Evolutionary conservation across 2,888 invertebrate species (phyloP).

Genomic region (Ethmia dodecea): DNA sequence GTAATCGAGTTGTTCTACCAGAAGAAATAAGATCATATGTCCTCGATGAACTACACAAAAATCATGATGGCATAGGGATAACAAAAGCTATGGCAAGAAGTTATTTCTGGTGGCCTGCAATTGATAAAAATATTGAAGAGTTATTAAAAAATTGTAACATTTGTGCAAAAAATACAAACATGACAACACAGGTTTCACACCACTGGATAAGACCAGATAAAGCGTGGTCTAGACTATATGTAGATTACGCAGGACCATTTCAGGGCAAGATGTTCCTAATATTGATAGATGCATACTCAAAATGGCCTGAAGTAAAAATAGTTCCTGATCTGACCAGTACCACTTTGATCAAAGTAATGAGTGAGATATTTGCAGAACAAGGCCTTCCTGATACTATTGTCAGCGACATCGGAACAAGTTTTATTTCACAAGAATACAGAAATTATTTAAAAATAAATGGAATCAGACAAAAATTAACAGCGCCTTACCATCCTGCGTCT

Average conservation of each 20-base stretch:
- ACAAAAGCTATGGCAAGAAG: slow-evolving; percentile 11
- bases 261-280: slow-evolving; percentile 16
- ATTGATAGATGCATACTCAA: slow-evolving; percentile 14
- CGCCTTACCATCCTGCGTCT: slow-evolving; percentile 15
- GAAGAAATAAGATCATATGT: slow-evolving; percentile 2
- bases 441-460: slow-evolving; percentile 4
- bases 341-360: slow-evolving; percentile 2
- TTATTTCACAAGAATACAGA: slow-evolving; percentile 3
- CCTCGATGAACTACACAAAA: slow-evolving; percentile 8
- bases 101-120: slow-evolving; percentile 12
- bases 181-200: slow-evolving; percentile 9
- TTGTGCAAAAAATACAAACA: slow-evolving; percentile 7
- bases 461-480: slow-evolving; percentile 7
- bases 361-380: neutral
- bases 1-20: slow-evolving; percentile 9
- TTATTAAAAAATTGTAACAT: neutral
- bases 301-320: slow-evolving; percentile 16
- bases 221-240: slow-evolving; percentile 17
- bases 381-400: neutral
- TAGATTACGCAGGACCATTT: slow-evolving; percentile 19
- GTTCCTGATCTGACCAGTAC: slow-evolving; percentile 2
- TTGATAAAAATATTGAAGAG: slow-evolving; percentile 9
- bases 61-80: slow-evolving; percentile 11
- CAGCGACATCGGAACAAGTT: neutral
- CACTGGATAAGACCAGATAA: slow-evolving; percentile 12